Evolutionary conservation across 2,888 invertebrate genomes (phyloP).

Genomic region (Apomyelois bistriatella): DNA sequence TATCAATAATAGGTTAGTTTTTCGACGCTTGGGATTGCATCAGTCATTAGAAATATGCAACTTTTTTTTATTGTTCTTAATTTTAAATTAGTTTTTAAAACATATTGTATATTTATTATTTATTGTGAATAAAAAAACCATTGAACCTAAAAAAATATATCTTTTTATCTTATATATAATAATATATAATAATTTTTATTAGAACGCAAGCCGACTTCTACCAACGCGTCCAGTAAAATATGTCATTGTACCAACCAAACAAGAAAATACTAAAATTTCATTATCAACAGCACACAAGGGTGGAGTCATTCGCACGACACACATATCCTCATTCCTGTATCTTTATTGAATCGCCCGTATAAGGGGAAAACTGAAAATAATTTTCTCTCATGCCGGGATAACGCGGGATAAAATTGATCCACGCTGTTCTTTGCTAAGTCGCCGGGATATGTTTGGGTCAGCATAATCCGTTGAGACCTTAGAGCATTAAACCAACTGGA

Average conservation of each 20-base stretch:
- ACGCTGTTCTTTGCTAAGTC: neutral
- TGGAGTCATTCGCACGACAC: neutral
- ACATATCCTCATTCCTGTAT: neutral
- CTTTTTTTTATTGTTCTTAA: no score
- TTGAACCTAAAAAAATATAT: no score
- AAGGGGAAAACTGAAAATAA: neutral
- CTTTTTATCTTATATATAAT: no score
- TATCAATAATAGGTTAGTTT: no score
- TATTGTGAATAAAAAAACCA: no score
- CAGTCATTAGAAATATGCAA: no score
- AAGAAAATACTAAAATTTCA: neutral
- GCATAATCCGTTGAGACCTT: neutral
- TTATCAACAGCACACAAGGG: neutral
- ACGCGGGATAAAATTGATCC: constrained; percentile 6
- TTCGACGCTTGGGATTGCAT: no score
- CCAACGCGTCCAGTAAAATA: neutral
- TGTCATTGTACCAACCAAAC: neutral
- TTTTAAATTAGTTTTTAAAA: no score
- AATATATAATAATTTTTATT: no score
- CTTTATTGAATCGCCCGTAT: constrained; percentile 5
- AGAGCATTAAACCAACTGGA: no score
- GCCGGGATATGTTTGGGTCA: neutral
- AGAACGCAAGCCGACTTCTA: no score
- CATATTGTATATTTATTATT: no score
- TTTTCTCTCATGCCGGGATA: neutral